Base-by-base conservation (phyloP, 2,113 vertebrate genomes). In the Prinia subflava region DNA sequence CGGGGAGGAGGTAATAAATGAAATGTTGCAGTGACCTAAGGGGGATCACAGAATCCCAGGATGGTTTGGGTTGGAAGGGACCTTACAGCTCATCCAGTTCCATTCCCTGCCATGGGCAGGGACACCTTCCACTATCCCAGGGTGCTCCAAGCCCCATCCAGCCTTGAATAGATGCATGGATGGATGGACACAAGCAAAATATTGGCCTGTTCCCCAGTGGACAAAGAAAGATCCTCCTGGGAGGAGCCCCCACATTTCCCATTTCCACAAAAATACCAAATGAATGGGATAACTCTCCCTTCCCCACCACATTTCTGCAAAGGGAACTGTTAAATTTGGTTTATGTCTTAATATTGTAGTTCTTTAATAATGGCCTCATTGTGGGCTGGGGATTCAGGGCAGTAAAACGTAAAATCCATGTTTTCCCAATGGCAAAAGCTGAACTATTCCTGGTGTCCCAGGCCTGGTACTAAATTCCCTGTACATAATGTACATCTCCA, bases 11-110 rank as follows among this genome's bases (percentile, higher is more conserved):
- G 6, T 25, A 33, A 68, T 4, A 17, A 47, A 20, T 60, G 64
- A 4, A 33, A 28, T 33, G 37, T 37, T 53, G 24, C 28, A 1
- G 0, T 50, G 33, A 47, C 70, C 78, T 3, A 0, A 37, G 39
- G 17, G 8, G 25, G 7, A 25, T n/a, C 71, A 7, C 71, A 59
- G 62, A 57, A 44, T 27, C 27, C 39, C 57, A 9, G 33, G 7
- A 7, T 7, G 37, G 25, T 30, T 42, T 6, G 53, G 37, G 7
- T 22, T 13, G 46, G 37, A 18, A 44, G 13, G 63, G 37, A 60
- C 22, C 21, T 22, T 15, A 33, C 31, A 44, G 3, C 22, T 18
- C 73, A 28, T 18, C 37, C 27, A 8, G 5, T 59, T 8, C 44
- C 53, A 42, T 8, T 22, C 21, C 7, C 52, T 67, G 30, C 35